These are phyloP conservation scores for Drosophila mimetica DNA, from an alignment of 2,888 invertebrate genomes.

Conservation along the genomic window DNA sequence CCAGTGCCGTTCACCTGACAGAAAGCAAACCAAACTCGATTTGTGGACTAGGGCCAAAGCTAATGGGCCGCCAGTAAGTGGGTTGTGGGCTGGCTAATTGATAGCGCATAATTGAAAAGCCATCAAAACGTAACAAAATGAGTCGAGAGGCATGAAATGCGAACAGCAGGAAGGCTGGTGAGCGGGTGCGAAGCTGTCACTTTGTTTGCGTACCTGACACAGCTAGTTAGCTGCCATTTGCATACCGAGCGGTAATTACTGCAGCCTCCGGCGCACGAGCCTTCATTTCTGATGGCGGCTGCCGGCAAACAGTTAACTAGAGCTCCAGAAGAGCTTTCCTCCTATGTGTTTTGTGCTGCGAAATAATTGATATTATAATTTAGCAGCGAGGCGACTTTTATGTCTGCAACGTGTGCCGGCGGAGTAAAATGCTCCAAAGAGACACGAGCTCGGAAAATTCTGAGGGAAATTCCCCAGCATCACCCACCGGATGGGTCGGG, in stretches of 20 bases:
- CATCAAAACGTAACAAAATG: slow-evolving; percentile 33
- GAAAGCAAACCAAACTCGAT: slow-evolving; percentile 15
- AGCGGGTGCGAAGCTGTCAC: slow-evolving; percentile 22
- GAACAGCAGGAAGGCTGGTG: slow-evolving; percentile 1
- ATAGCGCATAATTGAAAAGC: slow-evolving; percentile 45
- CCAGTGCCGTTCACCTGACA: no score
- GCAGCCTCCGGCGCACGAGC: slow-evolving; percentile 25
- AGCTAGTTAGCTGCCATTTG: slow-evolving; percentile 52
- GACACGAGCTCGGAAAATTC: no score
- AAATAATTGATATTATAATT: slow-evolving; percentile 64
- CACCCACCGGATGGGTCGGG: neutral
- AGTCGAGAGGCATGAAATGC: slow-evolving; percentile 6
- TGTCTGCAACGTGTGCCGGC: slow-evolving; percentile 46
- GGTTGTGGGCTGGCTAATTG: slow-evolving; percentile 38
- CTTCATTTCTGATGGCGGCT: slow-evolving; percentile 5
- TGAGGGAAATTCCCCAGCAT: slow-evolving; percentile 3
- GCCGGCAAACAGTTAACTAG: slow-evolving; percentile 21
- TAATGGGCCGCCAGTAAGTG: slow-evolving; percentile 39
- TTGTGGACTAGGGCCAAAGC: slow-evolving; percentile 10
- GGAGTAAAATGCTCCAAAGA: slow-evolving; percentile 36
- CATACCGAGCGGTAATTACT: slow-evolving; percentile 55
- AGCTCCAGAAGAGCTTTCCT: slow-evolving; percentile 9
- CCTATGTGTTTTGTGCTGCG: slow-evolving; percentile 39
- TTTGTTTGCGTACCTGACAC: slow-evolving; percentile 39
- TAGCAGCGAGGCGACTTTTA: slow-evolving; percentile 49